Evolutionary conservation across 2,797 vertebrate species (phyloP), one percentile per base, ranked within the genome.

Genomic region (Spondyliosoma cantharus): DNA sequence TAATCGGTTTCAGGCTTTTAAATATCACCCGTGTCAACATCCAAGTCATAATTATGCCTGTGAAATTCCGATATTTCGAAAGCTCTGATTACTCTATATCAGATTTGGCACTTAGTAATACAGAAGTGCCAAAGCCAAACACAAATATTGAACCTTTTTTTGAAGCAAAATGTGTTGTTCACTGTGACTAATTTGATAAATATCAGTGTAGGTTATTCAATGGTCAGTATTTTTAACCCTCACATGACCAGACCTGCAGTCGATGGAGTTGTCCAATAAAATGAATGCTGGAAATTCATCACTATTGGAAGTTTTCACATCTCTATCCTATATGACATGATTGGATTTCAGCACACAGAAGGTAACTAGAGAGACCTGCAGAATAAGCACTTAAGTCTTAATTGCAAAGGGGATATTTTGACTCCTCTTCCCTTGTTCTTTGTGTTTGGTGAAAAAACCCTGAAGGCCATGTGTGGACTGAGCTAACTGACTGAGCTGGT

Each of bases 1-100:
- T 74, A 22, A 63, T n/a, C n/a, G 27, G 61, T 62, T 68, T 76
- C 54, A 78, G 20, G 56, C 49, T 75, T 70, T 78, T 69, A 73
- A 70, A 65, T 42, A 73, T 49, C 24, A 43, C 43, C 67, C 66
- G 32, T 45, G 64, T 77, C 76, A 71, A 71, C 70, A 54, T 54
- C 59, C 3, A 19, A 53, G 63, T 67, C 52, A 70, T 82, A 76
- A 76, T 74, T 71, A 67, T 73, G 57, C 32, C 45, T 54, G 56
- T 59, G 49, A 67, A 53, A 80, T 80, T 15, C 14, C 1, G 3
- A 48, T 63, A 48, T 66, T 59, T 70, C 1, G 2, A 48, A 67
- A 59, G 52, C 46, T 46, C 7, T 48, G 25, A 74, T 27, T 22
- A 5, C 22, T 54, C 42, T 16, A 17, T 13, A 17, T 49, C 27